Base-by-base conservation (phyloP, 2,797 vertebrate genomes). In the Sciurus vulgaris region DNA sequence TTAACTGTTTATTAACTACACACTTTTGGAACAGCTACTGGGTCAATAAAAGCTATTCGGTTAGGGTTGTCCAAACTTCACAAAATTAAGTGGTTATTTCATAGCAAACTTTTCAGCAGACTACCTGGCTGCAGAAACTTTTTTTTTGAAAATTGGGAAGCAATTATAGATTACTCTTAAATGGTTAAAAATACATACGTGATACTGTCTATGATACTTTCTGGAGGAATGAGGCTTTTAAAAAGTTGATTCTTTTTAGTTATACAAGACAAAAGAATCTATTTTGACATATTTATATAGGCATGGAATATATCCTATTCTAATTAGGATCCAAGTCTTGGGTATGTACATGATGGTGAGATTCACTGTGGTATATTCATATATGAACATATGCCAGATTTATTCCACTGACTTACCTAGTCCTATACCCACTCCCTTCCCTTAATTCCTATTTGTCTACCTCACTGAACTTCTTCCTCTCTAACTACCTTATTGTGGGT, bases 121-220 rank as follows among this genome's bases (percentile, higher is more conserved):
- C 70, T 84, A 83, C 30, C 47, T 47, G 49, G 83, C 44, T 92
- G 70, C 38, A 89, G 65, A 76, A 92, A 91, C 2, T 4, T 89
- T 89, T 78, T 95, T 94, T 87, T 38, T 38, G 84, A 84, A 47
- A 47, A 76, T 81, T 81, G 86, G 17, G 26, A 87, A 89, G 38
- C 84, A 86, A 94, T 84, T 67, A 63, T 33, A 92, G 51, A 54
- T 91, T 94, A 73, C 17, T 86, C 4, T 63, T 35, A 81, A 91
- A 47, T 41, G 35, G 14, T 93, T 67, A 79, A 89, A 65, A 93
- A 78, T 84, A 97, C 85, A 90, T 74, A 96, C 83, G 7, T 20
- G 91, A 51, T 72, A 47, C 54, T 28, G 7, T 56, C 30, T 86
- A 14, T 89, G 44, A 70, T 86, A 81, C 11, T n/a, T 76, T 69